Conservation (phyloP, 2,113 vertebrate genomes). For the Arvicanthis niloticus region DNA sequence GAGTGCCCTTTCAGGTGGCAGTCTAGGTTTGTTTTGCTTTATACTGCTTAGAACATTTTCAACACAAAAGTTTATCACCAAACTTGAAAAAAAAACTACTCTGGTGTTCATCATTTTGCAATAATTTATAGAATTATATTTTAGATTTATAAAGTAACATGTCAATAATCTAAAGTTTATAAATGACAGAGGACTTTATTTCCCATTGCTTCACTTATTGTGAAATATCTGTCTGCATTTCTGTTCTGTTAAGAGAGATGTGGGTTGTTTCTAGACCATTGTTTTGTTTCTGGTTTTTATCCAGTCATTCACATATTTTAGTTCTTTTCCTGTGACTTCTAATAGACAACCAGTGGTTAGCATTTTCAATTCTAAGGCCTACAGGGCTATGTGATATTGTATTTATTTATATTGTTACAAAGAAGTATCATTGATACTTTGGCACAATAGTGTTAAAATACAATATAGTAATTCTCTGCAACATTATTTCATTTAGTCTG, state of each 20-base stretch:
- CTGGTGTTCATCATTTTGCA: neutral
- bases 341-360: neutral
- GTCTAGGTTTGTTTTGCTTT: neutral
- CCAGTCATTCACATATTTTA: neutral
- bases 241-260: neutral
- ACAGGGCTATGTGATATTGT: neutral
- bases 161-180: neutral
- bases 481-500: neutral
- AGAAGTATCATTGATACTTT: neutral
- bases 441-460: neutral
- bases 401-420: neutral
- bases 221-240: neutral
- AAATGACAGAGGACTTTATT: neutral
- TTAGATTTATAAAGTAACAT: neutral
- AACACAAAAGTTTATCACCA: neutral
- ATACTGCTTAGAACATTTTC: neutral
- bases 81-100: neutral
- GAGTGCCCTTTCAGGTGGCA: neutral
- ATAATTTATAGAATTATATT: neutral
- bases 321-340: neutral
- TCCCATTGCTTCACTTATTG: neutral
- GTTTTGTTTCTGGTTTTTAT: neutral
- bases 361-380: constrained; percentile 7
- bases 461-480: neutral
- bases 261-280: neutral